Base-by-base conservation (phyloP, 2,888 invertebrate genomes). In the Gonocerus acuteangulatus region DNA sequence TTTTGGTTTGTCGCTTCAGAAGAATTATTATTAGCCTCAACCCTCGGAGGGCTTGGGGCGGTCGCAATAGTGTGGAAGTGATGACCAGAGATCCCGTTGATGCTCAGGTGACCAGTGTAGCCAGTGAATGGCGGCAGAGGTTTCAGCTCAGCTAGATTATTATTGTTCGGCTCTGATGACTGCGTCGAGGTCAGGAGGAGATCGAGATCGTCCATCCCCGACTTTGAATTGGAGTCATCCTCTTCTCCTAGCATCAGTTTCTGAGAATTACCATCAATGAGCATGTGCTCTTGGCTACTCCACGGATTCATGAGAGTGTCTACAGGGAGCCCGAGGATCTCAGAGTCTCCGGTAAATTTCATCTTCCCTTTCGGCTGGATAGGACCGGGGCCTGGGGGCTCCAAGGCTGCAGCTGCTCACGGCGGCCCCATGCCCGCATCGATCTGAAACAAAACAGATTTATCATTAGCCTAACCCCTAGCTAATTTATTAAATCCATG, bases 21-120 rank as follows among this genome's bases (percentile, higher is more conserved):
- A 32, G 66, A 66, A 62, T 69, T 70, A 63, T 68, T 64, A 48
- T 62, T 62, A 51, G 66, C 64, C 48, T 70, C 73, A 7, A 62
- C 61, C 18, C 68, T 62, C 9, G 69, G 69, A 2, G 74, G 74
- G 62, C 75, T 69, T 9, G 72, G 70, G 0, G 75, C 72, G 4
- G 74, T 70, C 0, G 89, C 88, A 72, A 90, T 89, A 68, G 89
- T 85, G 73, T 90, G 89, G 73, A 87, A 90, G 72, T 90, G 90
- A 72, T 89, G 89, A 1, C 90, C 90, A 57, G 88, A 87, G 70
- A 90, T 89, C 59, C 89, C 89, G 75, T 90, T 90, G 74, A 90
- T 90, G 69, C 88, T 88, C 63, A 91, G 77, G 70, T 90, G 88
- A 1, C 88, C 88, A 16, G 90, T 89, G 75, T 89, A 89, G 23